Percentiles rank a stretch among this genome's conserved stretches.
These are phyloP conservation scores for Bubalus kerabau DNA, from an alignment of 2,113 vertebrate species.

Conservation along the genomic window DNA sequence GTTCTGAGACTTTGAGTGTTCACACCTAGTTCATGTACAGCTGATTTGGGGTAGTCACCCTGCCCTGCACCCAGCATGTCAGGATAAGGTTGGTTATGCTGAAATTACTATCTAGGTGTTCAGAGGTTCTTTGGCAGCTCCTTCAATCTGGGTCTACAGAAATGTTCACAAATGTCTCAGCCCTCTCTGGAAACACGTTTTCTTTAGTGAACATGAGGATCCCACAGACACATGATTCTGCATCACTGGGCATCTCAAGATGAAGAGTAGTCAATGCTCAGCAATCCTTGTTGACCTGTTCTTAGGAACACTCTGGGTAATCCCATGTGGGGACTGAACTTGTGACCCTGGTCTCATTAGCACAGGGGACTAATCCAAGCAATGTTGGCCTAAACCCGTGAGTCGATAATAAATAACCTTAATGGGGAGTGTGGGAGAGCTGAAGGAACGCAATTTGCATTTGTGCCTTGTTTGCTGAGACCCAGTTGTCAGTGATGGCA, in stretches of 20 bases:
- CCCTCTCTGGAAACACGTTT: neutral
- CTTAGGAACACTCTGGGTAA: neutral
- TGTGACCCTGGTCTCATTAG: conserved; percentile 2
- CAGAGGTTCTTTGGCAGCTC: neutral
- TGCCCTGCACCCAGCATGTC: neutral
- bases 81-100: neutral
- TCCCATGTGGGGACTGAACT: neutral
- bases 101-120: neutral
- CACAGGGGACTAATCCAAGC: neutral
- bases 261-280: neutral
- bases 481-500: neutral
- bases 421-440: neutral
- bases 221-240: neutral
- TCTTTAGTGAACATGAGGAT: neutral
- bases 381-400: neutral
- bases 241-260: neutral
- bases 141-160: neutral
- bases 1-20: fast-evolving
- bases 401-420: neutral
- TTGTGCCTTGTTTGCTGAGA: neutral
- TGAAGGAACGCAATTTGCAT: neutral
- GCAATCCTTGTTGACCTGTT: neutral
- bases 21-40: neutral
- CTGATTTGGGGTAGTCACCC: neutral
- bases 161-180: neutral